Conservation (phyloP, 2,113 vertebrate species). For the Damaliscus lunatus region DNA sequence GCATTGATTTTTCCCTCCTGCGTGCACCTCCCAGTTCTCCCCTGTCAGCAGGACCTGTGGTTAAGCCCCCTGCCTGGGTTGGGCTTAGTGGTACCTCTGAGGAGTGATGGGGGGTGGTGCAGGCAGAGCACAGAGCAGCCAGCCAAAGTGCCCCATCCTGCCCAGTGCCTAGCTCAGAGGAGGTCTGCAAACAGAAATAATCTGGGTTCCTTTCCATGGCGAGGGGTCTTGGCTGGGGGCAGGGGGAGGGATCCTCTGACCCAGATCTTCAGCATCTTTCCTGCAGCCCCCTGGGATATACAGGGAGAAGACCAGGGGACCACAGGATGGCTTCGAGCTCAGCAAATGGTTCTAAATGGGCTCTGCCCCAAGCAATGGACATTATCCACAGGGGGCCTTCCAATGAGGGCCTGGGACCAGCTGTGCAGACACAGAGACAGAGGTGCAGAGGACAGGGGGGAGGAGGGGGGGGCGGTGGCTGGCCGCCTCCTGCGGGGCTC, state of each 20-base stretch:
- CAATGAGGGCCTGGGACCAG: background rate
- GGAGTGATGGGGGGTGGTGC: background rate
- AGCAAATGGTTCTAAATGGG: background rate
- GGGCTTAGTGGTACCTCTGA: background rate
- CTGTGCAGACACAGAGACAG: background rate
- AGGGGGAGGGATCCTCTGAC: background rate
- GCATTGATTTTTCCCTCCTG: conserved; percentile 62
- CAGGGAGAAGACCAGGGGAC: background rate
- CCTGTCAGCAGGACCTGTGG: background rate
- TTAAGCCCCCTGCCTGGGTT: background rate
- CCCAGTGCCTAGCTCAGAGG: background rate
- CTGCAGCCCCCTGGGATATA: background rate
- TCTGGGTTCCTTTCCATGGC: background rate
- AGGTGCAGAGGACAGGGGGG: background rate
- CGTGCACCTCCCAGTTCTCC: background rate
- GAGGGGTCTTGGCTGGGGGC: background rate
- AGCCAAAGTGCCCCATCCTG: background rate
- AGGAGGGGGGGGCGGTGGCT: background rate
- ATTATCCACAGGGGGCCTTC: background rate
- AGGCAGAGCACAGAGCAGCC: background rate
- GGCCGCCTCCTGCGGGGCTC: background rate
- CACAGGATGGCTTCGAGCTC: background rate
- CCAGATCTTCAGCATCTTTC: background rate
- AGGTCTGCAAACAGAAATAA: background rate
- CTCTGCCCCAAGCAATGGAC: background rate